Conservation (phyloP, 2,888 invertebrate species). For the Uropetala carovei region DNA sequence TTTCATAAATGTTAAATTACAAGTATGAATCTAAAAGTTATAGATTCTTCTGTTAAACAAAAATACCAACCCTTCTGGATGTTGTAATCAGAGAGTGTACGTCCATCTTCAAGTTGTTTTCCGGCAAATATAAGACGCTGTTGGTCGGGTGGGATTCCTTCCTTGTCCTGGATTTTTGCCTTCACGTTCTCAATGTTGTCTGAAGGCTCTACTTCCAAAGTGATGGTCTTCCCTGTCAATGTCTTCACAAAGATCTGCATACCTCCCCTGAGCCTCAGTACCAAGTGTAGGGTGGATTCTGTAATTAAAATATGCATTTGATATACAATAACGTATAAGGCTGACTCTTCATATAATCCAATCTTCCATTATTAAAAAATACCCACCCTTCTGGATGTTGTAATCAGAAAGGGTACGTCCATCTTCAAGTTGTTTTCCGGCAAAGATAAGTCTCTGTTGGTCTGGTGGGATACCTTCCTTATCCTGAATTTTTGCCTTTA, state of each 20-base stretch:
- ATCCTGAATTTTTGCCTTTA: constrained; percentile 76
- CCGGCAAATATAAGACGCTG: constrained; percentile 79
- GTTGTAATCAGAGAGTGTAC: constrained; percentile 78
- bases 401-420: constrained; percentile 79
- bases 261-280: constrained; percentile 78
- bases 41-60: too few relatives aligned
- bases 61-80: constrained; percentile 75
- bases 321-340: constrained; percentile 79
- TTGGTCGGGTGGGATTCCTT: constrained; percentile 74
- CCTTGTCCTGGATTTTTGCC: constrained; percentile 76
- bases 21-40: not conserved
- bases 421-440: constrained; percentile 74
- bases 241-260: constrained; percentile 79
- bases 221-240: constrained; percentile 76
- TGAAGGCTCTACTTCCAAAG: constrained; percentile 77
- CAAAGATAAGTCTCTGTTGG: constrained; percentile 76
- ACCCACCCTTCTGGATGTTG: constrained; percentile 76
- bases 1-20: not conserved
- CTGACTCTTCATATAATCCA: constrained; percentile 73
- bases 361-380: not conserved
- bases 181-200: constrained; percentile 79
- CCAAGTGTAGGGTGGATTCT: constrained; percentile 78
- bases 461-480: constrained; percentile 75
- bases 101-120: constrained; percentile 79
- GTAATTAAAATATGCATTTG: constrained; percentile 83